A percentile compares a stretch with the other conserved stretches of the same genome.
Evolutionary conservation across 2,888 invertebrate species (phyloP).

Genomic region (Xylota sylvarum): DNA sequence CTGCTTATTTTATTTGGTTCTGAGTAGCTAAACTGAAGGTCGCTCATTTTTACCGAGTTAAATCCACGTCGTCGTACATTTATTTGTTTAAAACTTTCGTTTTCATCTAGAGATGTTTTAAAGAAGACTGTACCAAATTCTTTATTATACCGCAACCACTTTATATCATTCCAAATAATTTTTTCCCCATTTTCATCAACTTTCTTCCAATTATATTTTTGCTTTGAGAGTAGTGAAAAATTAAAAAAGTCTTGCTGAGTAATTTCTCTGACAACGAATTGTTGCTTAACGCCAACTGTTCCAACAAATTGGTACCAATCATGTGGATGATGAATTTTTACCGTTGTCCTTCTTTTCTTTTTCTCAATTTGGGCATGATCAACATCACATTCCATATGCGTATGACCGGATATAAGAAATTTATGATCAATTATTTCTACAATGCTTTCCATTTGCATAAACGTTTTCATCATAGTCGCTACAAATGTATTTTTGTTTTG

Average conservation of each 20-base stretch:
- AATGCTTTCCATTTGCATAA: no score
- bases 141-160: no score
- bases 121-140: no score
- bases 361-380: constrained; percentile 10
- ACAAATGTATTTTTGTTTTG: constrained; percentile 21
- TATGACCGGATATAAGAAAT: constrained; percentile 6
- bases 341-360: constrained; percentile 6
- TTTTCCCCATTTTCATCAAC: no score
- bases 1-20: no score
- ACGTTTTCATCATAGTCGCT: constrained; percentile 1
- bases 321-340: constrained; percentile 12
- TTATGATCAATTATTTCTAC: constrained; percentile 8
- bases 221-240: no score
- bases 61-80: constrained; percentile 34
- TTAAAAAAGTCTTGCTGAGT: constrained; percentile 20
- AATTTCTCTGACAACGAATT: not conserved
- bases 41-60: no score
- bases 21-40: no score
- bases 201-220: no score
- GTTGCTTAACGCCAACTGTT: no score
- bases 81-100: constrained; percentile 17
- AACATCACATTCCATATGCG: constrained; percentile 17
- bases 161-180: no score
- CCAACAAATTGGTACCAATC: constrained; percentile 12
- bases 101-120: no score